Conservation (phyloP, 1,140 invertebrate species). For the Ladona fulva region DNA sequence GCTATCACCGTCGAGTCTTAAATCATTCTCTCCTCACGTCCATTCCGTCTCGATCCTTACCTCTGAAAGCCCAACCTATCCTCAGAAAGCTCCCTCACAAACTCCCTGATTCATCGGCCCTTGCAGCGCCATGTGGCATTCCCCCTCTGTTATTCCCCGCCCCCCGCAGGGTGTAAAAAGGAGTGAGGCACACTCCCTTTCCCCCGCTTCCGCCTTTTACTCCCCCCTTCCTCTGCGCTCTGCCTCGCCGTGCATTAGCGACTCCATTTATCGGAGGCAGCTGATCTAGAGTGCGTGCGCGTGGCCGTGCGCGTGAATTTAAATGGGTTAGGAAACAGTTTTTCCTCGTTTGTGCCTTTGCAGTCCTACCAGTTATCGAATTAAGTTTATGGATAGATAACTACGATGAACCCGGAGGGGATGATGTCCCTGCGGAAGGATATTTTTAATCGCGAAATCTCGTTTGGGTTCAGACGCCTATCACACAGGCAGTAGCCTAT, state of each 20-base stretch:
- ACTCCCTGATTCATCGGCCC: too few species aligned
- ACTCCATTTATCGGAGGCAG: neutral
- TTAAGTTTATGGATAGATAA: neutral
- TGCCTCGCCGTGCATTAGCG: neutral
- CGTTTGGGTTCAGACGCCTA: too few species aligned
- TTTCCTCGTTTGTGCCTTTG: neutral
- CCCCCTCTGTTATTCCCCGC: neutral
- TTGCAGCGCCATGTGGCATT: neutral
- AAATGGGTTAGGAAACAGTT: neutral
- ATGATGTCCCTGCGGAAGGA: neutral
- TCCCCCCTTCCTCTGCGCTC: neutral
- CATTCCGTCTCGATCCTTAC: too few species aligned
- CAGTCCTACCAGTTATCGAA: neutral
- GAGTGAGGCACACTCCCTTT: too few species aligned
- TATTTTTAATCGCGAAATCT: too few species aligned
- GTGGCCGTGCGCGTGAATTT: neutral
- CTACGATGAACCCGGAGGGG: neutral
- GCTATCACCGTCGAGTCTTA: too few species aligned
- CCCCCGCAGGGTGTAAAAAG: neutral
- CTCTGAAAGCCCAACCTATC: too few species aligned
- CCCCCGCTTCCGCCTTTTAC: neutral
- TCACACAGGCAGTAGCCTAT: too few species aligned
- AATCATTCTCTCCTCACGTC: too few species aligned
- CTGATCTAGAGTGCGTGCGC: neutral
- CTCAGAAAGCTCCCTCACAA: too few species aligned